A percentile compares a stretch with the other conserved stretches of the same genome.
These are phyloP conservation scores for Pollenia angustigena DNA, from an alignment of 2,888 invertebrate genomes.

Conservation along the genomic window DNA sequence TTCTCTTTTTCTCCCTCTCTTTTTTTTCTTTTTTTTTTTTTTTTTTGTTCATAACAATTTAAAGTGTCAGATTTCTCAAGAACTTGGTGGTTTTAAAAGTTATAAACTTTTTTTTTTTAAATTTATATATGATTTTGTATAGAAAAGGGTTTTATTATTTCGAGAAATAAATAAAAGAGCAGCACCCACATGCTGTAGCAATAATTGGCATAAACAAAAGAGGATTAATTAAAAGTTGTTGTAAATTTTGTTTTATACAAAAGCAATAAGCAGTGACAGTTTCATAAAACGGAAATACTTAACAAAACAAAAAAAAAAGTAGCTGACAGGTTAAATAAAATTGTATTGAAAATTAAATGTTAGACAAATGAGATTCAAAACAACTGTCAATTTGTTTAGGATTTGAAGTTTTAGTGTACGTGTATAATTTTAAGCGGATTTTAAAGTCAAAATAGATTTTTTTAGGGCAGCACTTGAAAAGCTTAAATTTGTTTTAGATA, in stretches of 20 bases:
- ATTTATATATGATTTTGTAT: constrained; percentile 10
- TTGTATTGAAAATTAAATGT: background rate
- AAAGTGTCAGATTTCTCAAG: constrained; percentile 69
- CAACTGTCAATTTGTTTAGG: constrained; percentile 1
- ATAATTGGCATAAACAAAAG: constrained; percentile 69
- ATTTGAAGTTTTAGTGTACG: background rate
- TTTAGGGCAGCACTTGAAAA: too few relatives aligned
- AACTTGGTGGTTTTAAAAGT: constrained; percentile 55
- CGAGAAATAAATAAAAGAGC: background rate
- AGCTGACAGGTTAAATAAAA: constrained; percentile 55
- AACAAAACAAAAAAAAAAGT: constrained; percentile 20
- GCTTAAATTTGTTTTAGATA: too few relatives aligned
- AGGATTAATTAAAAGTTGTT: constrained; percentile 70
- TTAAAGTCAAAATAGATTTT: background rate
- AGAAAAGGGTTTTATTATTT: constrained; percentile 42
- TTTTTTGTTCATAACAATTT: constrained; percentile 32
- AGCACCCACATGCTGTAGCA: constrained; percentile 67
- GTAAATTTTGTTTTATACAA: constrained; percentile 28
- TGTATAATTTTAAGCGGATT: background rate
- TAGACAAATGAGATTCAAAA: background rate
- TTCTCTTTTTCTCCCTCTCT: too few relatives aligned
- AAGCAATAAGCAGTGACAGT: constrained; percentile 45
- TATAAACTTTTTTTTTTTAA: constrained; percentile 36
- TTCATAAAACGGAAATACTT: constrained; percentile 60
- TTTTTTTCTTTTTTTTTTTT: background rate